Conservation (phyloP, 1,140 invertebrate genomes). For the Panagrolaimus sp. region DNA sequence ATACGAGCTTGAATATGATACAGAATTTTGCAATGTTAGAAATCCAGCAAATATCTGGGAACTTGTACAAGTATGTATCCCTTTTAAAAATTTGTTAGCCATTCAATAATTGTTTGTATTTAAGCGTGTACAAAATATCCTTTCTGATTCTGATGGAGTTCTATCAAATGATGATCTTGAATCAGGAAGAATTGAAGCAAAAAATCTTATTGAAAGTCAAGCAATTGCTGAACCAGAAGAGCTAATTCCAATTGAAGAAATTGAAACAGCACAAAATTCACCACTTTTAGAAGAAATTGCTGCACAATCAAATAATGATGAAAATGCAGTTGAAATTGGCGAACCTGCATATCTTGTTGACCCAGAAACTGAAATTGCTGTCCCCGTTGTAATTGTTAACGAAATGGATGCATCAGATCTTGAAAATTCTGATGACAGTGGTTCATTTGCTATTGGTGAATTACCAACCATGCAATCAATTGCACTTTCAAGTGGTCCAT, state of each 20-base stretch:
- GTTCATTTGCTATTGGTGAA: background rate
- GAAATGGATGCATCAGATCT: constrained; percentile 14
- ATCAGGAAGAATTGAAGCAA: background rate
- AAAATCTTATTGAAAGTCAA: background rate
- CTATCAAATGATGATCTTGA: background rate
- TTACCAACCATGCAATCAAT: background rate
- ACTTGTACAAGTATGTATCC: constrained; percentile 35
- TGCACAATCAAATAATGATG: background rate
- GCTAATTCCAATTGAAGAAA: background rate
- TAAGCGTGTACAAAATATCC: constrained; percentile 6
- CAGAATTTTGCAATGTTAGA: constrained; percentile 40
- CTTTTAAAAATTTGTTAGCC: too few species aligned
- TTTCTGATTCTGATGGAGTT: background rate
- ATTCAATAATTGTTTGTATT: background rate
- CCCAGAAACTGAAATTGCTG: constrained; percentile 19
- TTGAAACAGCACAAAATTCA: background rate
- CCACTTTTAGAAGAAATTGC: background rate
- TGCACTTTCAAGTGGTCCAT: background rate
- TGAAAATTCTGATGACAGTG: background rate
- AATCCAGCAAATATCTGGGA: constrained; percentile 40
- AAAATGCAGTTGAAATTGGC: background rate
- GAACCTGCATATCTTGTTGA: constrained; percentile 32
- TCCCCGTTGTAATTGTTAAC: constrained; percentile 28
- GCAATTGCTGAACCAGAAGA: background rate
- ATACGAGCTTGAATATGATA: constrained; percentile 41